Evolutionary conservation across 2,113 vertebrate genomes (phyloP).

Genomic region (Hippocampus guttulatus): DNA sequence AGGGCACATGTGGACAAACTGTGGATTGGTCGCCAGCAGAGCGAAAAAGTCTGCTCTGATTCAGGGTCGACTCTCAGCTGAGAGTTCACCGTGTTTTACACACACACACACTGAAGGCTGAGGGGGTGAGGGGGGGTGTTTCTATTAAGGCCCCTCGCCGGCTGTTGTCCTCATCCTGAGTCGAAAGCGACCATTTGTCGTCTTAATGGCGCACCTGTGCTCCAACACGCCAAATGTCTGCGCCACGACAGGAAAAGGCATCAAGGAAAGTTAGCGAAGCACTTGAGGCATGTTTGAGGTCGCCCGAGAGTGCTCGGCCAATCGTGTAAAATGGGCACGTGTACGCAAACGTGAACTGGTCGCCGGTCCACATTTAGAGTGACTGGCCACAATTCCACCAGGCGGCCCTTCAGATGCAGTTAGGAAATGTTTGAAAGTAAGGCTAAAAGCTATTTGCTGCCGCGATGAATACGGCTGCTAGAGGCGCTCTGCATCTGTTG

Average conservation of each 20-base stretch:
- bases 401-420: no score
- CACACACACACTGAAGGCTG: neutral
- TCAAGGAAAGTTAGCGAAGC: no score
- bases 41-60: neutral
- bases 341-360: no score
- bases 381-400: no score
- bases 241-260: no score
- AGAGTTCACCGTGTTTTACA: neutral
- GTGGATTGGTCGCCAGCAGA: neutral
- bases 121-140: neutral
- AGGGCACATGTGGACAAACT: neutral
- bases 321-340: no score
- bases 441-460: no score
- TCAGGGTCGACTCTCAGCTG: neutral
- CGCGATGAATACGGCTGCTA: neutral
- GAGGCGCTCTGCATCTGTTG: neutral
- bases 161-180: neutral
- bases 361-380: no score
- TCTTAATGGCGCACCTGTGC: conserved; percentile 1
- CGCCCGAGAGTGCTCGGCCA: no score
- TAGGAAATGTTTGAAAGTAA: neutral
- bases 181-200: neutral
- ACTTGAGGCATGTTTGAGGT: no score
- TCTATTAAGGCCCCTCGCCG: neutral
- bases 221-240: neutral